Evolutionary conservation across 1,140 invertebrate genomes (phyloP), one percentile per base, ranked within the genome.

Genomic region (Drosophila repleta): DNA sequence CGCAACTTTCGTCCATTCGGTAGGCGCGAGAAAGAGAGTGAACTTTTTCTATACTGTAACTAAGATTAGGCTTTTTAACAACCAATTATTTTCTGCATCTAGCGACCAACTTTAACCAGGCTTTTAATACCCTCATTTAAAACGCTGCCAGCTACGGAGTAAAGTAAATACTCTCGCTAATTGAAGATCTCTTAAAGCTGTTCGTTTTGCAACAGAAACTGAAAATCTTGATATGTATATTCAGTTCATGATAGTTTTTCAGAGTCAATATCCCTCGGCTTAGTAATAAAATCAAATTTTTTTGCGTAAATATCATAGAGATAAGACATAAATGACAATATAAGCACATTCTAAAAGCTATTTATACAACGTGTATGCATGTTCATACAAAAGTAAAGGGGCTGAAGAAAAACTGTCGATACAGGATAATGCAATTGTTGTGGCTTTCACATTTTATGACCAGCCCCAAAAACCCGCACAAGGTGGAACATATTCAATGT

Each of bases 401-500:
- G 20, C n/a, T 29, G 60, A 57, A 61, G 57, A 52, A 79, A 67
- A 78, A 66, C 74, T 74, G 65, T 78, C 53, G 75, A 83, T 62
- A 79, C 75, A 72, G 76, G 29, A 76, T 83, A 84, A 74, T 85
- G 80, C 81, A 84, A 85, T 76, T 84, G 74, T 70, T 82, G 80
- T 85, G 64, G 64, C 74, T 80, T 84, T 57, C 68, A 74, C 32
- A 35, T 13, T 35, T 35, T 35, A 35, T 35, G 32, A 10, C 29
- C 29, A 32, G 8, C 32, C 43, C 43, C 29, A 11, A 18, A 53
- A 13, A 21, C 37, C 32, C 29, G 45, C 18, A 45, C 46, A 78
- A 78, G 79, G 79, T 81, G 75, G 69, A 76, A 73, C 63, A 69
- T 84, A 61, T 66, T 45, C 79, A 49, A 58, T 71, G 70, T 74